These are phyloP conservation scores for Polyploca ridens DNA, from an alignment of 2,888 invertebrate genomes.

Conservation along the genomic window DNA sequence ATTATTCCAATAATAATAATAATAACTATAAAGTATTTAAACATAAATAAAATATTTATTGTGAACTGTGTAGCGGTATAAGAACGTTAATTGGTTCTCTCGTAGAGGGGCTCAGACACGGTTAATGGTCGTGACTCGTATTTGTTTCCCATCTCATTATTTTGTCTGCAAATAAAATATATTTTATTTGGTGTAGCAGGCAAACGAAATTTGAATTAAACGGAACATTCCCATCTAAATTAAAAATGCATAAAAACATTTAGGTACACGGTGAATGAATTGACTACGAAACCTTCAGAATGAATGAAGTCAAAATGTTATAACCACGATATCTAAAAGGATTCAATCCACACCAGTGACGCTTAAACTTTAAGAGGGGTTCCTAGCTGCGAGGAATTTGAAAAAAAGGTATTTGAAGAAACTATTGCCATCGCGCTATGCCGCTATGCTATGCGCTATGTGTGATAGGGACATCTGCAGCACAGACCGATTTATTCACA, in stretches of 20 bases:
- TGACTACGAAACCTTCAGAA: neutral
- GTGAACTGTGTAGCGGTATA: conserved; percentile 25
- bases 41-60: neutral
- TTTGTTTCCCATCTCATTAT: conserved; percentile 37
- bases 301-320: neutral
- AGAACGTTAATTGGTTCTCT: conserved; percentile 44
- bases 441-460: too few species aligned
- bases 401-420: too few species aligned
- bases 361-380: conserved; percentile 43
- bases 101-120: conserved; percentile 28
- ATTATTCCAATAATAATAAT: neutral
- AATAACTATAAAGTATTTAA: neutral
- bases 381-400: too few species aligned
- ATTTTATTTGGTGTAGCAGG: neutral
- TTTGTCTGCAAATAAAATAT: conserved; percentile 16
- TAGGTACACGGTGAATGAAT: too few species aligned
- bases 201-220: neutral
- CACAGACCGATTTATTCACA: too few species aligned
- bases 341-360: conserved; percentile 35
- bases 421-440: too few species aligned
- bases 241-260: too few species aligned
- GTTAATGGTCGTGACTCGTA: conserved; percentile 28
- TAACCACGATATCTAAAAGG: conserved; percentile 19
- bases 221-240: too few species aligned
- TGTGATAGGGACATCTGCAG: too few species aligned